A percentile compares a stretch with the other conserved stretches of the same genome.
Evolutionary conservation across 2,888 invertebrate species (phyloP).

Genomic region (Ormyrus pomaceus): DNA sequence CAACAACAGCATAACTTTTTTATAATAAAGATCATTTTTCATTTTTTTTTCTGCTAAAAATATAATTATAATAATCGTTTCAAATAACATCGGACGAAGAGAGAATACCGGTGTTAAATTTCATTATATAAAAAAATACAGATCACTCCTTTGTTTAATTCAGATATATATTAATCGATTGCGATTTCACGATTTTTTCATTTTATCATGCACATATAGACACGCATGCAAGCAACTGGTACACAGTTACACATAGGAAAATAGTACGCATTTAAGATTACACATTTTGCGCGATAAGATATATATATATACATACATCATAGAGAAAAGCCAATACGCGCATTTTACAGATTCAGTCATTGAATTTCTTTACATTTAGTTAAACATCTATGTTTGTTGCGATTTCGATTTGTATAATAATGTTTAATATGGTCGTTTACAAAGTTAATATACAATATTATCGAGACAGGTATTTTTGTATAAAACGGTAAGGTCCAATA

Average conservation of each 20-base stretch:
- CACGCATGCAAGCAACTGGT: background rate
- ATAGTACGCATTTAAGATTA: conserved; percentile 25
- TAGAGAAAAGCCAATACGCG: conserved; percentile 29
- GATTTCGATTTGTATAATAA: background rate
- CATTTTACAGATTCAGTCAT: conserved; percentile 27
- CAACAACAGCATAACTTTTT: conserved; percentile 8
- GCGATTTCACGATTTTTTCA: conserved; percentile 2
- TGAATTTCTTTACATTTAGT: background rate
- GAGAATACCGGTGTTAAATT: conserved; percentile 19
- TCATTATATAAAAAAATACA: conserved; percentile 41
- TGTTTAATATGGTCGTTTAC: background rate
- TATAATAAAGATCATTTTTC: conserved; percentile 17
- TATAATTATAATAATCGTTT: conserved; percentile 36
- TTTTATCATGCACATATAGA: conserved; percentile 13
- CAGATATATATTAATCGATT: conserved; percentile 28
- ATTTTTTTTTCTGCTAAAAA: conserved; percentile 30
- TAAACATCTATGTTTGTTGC: conserved; percentile 8
- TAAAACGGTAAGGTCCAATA: conserved; percentile 16
- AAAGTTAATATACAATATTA: conserved; percentile 12
- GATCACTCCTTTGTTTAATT: conserved; percentile 38
- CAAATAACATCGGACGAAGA: conserved; percentile 30
- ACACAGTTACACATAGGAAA: conserved; percentile 27
- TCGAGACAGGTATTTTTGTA: background rate
- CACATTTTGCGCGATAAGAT: conserved; percentile 32
- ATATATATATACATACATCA: conserved; percentile 30